Percentiles rank a stretch among this genome's conserved stretches.
These are phyloP conservation scores for Tromatobia lineatoria DNA, from an alignment of 2,888 invertebrate genomes.

Conservation along the genomic window DNA sequence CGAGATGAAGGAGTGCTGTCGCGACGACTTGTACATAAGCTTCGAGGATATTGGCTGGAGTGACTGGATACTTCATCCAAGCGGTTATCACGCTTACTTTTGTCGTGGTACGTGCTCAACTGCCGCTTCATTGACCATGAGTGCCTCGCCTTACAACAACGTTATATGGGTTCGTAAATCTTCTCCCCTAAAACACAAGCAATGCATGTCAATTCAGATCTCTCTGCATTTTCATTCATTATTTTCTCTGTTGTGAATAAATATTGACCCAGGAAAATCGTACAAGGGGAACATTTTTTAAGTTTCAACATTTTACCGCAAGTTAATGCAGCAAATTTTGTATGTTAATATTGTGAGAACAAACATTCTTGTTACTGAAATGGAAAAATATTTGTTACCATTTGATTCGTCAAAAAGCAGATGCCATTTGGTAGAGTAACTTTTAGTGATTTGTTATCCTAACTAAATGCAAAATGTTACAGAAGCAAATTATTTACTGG, in stretches of 20 bases:
- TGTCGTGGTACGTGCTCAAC: slow-evolving; percentile 93
- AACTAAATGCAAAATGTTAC: too few species aligned
- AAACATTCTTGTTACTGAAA: too few species aligned
- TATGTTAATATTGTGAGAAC: too few species aligned
- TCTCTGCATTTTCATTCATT: neutral
- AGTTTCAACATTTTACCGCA: too few species aligned
- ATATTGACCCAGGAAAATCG: too few species aligned
- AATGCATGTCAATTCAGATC: slow-evolving; percentile 6
- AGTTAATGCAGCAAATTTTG: too few species aligned
- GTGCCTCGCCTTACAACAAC: slow-evolving; percentile 90
- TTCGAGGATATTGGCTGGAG: slow-evolving; percentile 95
- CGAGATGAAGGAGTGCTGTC: slow-evolving; percentile 92
- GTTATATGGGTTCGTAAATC: slow-evolving; percentile 89
- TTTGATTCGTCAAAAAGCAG: too few species aligned
- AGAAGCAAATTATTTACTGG: too few species aligned
- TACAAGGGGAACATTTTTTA: too few species aligned
- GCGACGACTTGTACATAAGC: slow-evolving; percentile 93
- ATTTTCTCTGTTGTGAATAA: neutral
- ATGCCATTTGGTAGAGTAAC: too few species aligned
- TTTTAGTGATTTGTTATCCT: too few species aligned
- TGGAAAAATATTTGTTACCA: too few species aligned
- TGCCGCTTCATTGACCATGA: slow-evolving; percentile 90
- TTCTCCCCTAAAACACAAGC: slow-evolving; percentile 4
- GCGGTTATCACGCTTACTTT: slow-evolving; percentile 95
- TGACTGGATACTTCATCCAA: slow-evolving; percentile 94